Conservation (phyloP, 2,797 vertebrate species). For the Pantherophis vulpinus region DNA sequence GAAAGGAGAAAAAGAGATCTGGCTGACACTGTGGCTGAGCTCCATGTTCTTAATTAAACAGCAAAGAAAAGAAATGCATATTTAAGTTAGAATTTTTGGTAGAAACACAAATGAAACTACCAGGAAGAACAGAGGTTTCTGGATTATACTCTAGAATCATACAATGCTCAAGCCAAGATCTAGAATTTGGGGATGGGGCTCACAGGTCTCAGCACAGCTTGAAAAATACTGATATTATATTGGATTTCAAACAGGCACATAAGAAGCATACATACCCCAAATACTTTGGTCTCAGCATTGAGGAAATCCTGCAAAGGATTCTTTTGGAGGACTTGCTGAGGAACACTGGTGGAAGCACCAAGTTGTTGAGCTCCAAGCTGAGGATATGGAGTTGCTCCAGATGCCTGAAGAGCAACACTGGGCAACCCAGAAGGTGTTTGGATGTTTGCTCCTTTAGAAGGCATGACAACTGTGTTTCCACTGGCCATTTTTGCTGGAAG, state of each 20-base stretch:
- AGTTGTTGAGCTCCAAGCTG: neutral
- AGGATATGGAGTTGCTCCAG: neutral
- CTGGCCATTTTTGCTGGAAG: neutral
- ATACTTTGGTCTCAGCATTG: neutral
- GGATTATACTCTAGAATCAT: no score
- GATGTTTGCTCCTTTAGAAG: neutral
- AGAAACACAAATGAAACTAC: neutral
- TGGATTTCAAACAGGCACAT: neutral
- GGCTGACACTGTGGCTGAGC: neutral
- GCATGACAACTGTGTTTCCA: neutral
- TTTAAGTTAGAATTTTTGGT: neutral
- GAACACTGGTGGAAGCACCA: neutral
- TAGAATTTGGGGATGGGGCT: no score
- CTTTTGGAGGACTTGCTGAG: neutral
- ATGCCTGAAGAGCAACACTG: neutral
- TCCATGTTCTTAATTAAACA: neutral
- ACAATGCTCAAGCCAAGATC: no score
- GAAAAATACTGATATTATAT: neutral
- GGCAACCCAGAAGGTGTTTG: neutral
- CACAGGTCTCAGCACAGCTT: neutral
- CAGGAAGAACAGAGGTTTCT: no score
- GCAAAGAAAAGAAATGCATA: no score
- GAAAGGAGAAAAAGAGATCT: no score
- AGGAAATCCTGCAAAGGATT: neutral
- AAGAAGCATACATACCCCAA: neutral